Evolutionary conservation across 1,140 invertebrate species (phyloP), one percentile per base, ranked within the genome.

Genomic region (Babylonia areolata): DNA sequence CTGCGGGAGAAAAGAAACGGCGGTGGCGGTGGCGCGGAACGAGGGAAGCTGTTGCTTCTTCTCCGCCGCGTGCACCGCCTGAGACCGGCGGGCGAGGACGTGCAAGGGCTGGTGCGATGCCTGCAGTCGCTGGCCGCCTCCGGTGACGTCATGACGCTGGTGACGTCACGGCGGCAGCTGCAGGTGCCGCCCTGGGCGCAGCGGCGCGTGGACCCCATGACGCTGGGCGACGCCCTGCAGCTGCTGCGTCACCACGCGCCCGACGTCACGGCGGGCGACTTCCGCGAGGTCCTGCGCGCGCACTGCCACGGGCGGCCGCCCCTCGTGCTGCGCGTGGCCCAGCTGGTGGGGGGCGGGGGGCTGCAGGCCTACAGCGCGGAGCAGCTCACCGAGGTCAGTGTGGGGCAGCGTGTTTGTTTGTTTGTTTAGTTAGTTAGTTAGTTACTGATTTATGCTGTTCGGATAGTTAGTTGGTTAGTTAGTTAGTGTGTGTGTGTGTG

Each of bases 161-260:
- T 82, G 81, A 82, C 81, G 51, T 82, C 81, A 71, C 54, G 54
- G 2, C 81, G 81, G 31, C 81, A 71, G 23, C 54, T 82, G 23
- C 31, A 82, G 17, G 54, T 82, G 54, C 81, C 81, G 17, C 20
- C n/a, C 6, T 28, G n/a, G 12, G 33, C 6, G 12, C 46, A 51
- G 46, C 9, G 17, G 17, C 31, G 54, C 11, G 58, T 82, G 6
- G 5, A 12, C 20, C 81, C 81, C 0, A 33, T 82, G 81, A 82
- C 81, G 5, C 9, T 40, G 28, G n/a, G 17, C 28, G 81, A 82
- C 54, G 54, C 81, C 23, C 0, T 82, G 81, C 54, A 71, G 81
- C 37, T 82, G 54, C 28, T 82, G 35, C 51, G 81, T 71, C 81
- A 82, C n/a, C 81, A 82, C 11, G 81, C 81, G 15, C 51, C 54